A percentile compares a stretch with the other conserved stretches of the same genome.
These are phyloP conservation scores for Rhopalosiphum nymphaeae DNA, from an alignment of 2,888 invertebrate species.

Conservation along the genomic window DNA sequence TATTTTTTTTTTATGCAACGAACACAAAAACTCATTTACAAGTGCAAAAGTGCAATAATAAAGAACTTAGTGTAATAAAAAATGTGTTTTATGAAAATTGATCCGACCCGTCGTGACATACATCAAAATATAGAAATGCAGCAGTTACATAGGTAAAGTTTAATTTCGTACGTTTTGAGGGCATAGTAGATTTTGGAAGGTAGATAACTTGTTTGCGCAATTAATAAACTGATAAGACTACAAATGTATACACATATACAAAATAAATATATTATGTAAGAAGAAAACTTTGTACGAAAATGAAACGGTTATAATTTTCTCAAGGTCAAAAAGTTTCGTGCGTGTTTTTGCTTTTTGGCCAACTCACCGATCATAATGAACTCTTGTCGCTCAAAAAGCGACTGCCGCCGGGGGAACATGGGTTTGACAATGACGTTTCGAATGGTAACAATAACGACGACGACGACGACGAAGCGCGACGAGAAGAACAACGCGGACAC, in stretches of 20 bases:
- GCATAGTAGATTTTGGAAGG: neutral
- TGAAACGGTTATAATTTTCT: slow-evolving; percentile 22
- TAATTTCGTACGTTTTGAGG: neutral
- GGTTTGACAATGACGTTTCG: neutral
- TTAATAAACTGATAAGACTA: neutral
- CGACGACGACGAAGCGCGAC: neutral
- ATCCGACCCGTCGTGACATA: neutral
- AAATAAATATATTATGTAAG: neutral
- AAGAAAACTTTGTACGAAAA: neutral
- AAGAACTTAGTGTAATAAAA: neutral
- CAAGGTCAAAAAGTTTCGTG: slow-evolving; percentile 38
- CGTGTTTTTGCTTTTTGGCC: neutral
- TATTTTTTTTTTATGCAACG: neutral
- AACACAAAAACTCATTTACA: neutral
- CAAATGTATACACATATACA: neutral
- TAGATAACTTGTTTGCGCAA: neutral
- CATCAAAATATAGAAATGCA: neutral
- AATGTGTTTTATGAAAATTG: neutral
- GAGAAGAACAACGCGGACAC: neutral
- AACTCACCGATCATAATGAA: slow-evolving; percentile 61
- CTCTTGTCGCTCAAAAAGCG: slow-evolving; percentile 62
- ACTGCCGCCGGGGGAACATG: slow-evolving; percentile 54
- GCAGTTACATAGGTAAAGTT: neutral
- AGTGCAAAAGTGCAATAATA: neutral
- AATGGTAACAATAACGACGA: neutral